These are phyloP conservation scores for Byasa hedistus DNA, from an alignment of 2,888 invertebrate species.

Conservation along the genomic window DNA sequence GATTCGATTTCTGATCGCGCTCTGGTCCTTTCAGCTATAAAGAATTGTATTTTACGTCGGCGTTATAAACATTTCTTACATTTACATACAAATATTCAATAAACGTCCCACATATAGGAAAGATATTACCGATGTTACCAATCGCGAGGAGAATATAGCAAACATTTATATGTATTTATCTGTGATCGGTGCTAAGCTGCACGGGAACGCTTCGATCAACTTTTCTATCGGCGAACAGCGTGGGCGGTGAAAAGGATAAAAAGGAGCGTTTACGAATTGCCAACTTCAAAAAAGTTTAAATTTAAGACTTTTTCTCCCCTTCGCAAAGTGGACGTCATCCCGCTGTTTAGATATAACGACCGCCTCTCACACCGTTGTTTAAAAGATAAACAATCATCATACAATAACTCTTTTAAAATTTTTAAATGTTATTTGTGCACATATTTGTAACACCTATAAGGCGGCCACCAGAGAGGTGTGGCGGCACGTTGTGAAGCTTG, in stretches of 20 bases:
- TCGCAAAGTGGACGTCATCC: slow-evolving; percentile 32
- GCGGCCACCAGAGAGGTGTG: too few species aligned
- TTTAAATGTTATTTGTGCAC: too few species aligned
- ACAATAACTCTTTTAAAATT: not conserved
- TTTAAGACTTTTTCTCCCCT: slow-evolving; percentile 11
- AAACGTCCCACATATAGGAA: not conserved
- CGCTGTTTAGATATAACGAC: slow-evolving; percentile 34
- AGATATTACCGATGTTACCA: too few species aligned
- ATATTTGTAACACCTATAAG: too few species aligned
- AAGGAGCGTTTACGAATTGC: slow-evolving; percentile 14
- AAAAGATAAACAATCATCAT: not conserved
- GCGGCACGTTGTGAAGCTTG: too few species aligned
- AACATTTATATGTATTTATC: too few species aligned
- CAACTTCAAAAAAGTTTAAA: slow-evolving; percentile 12
- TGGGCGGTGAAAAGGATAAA: slow-evolving; percentile 1
- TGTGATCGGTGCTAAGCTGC: too few species aligned
- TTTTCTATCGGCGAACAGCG: not conserved
- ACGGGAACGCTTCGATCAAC: not conserved
- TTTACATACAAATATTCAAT: slow-evolving; percentile 10
- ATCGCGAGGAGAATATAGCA: too few species aligned
- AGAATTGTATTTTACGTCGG: slow-evolving; percentile 12
- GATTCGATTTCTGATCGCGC: slow-evolving; percentile 23
- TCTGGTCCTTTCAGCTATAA: slow-evolving; percentile 9
- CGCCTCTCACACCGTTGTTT: slow-evolving; percentile 26
- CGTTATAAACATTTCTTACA: not conserved